These are phyloP conservation scores for Notiomystis cincta DNA, from an alignment of 2,113 vertebrate genomes.

Conservation along the genomic window DNA sequence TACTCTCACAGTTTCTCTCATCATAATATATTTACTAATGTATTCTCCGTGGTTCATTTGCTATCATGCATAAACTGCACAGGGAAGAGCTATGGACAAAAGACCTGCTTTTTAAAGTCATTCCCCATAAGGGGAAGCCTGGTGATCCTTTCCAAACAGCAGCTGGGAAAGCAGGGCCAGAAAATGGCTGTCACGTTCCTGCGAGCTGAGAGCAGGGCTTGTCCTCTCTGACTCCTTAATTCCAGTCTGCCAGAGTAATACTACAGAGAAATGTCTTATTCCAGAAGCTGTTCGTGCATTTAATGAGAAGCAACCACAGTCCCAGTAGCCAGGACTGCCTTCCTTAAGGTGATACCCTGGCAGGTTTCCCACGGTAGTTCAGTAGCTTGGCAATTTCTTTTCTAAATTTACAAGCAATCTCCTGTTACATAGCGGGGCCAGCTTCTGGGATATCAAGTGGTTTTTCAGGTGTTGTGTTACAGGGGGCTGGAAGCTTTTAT, in stretches of 20 bases:
- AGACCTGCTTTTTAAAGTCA: neutral
- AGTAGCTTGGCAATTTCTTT: slow-evolving; percentile 61
- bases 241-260: neutral
- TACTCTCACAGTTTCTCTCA: neutral
- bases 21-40: neutral
- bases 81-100: neutral
- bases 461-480: slow-evolving; percentile 59
- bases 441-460: slow-evolving; percentile 53
- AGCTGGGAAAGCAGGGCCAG: neutral
- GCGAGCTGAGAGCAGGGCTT: slow-evolving; percentile 14
- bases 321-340: slow-evolving; percentile 37
- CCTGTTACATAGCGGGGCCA: slow-evolving; percentile 51
- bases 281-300: slow-evolving; percentile 26
- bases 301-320: slow-evolving; percentile 54
- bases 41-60: neutral
- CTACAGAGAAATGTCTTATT: slow-evolving; percentile 48
- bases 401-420: slow-evolving; percentile 66
- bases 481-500: slow-evolving; percentile 45
- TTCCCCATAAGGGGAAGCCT: neutral
- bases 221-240: slow-evolving; percentile 21
- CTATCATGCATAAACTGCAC: neutral
- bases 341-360: slow-evolving; percentile 57
- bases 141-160: neutral
- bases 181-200: slow-evolving; percentile 25
- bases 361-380: slow-evolving; percentile 55